These are phyloP conservation scores for Paedocypris micromegethes DNA, from an alignment of 2,797 vertebrate genomes.

Conservation along the genomic window DNA sequence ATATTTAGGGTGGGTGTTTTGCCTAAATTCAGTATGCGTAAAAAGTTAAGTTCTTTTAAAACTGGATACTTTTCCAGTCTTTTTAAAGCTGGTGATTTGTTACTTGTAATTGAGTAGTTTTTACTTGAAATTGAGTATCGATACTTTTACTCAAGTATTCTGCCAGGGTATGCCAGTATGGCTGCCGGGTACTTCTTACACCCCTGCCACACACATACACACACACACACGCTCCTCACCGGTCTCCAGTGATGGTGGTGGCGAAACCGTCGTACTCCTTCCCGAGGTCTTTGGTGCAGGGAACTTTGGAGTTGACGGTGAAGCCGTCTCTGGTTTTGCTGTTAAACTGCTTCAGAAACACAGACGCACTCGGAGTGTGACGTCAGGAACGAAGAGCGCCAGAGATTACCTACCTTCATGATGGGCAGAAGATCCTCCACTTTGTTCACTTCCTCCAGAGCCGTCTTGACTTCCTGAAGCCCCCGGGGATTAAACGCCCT, in stretches of 20 bases:
- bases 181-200: too few species aligned
- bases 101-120: too few species aligned
- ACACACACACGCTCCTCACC: conserved; percentile 52
- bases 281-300: conserved; percentile 85
- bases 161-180: too few species aligned
- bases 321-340: conserved; percentile 98
- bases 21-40: too few species aligned
- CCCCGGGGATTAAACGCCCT: conserved; percentile 93
- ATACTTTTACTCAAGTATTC: too few species aligned
- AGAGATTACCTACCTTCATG: conserved; percentile 82
- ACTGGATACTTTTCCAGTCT: too few species aligned
- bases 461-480: conserved; percentile 84
- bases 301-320: conserved; percentile 96
- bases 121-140: too few species aligned
- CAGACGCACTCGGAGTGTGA: conserved; percentile 40
- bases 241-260: conserved; percentile 95
- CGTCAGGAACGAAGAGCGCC: too few species aligned
- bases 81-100: too few species aligned
- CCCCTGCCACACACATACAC: too few species aligned
- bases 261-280: conserved; percentile 95
- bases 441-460: conserved; percentile 90
- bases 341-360: conserved; percentile 89
- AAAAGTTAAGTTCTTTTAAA: too few species aligned
- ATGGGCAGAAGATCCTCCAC: conserved; percentile 96
- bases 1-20: too few species aligned